Evolutionary conservation across 2,888 invertebrate genomes (phyloP).

Genomic region (Phania funesta): DNA sequence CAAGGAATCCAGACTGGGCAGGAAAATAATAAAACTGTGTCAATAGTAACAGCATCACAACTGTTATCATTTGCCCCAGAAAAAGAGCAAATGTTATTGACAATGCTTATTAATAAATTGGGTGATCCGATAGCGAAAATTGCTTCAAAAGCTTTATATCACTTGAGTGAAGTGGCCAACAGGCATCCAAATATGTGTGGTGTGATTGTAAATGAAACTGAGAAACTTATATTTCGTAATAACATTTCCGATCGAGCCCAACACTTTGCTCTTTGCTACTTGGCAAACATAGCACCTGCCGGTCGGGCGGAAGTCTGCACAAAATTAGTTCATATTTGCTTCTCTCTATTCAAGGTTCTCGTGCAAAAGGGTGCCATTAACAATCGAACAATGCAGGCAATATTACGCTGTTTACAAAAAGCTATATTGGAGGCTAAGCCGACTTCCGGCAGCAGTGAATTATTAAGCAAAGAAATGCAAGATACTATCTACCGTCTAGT

Average conservation of each 20-base stretch:
- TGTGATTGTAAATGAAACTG: constrained; percentile 92
- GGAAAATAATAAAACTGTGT: constrained; percentile 77
- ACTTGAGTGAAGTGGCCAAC: constrained; percentile 89
- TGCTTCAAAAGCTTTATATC: constrained; percentile 92
- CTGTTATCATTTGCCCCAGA: constrained; percentile 78
- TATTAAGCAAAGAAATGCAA: constrained; percentile 79
- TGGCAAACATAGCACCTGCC: constrained; percentile 89
- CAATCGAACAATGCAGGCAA: constrained; percentile 90
- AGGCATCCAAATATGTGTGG: constrained; percentile 96
- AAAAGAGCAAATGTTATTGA: constrained; percentile 83
- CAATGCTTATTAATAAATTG: constrained; percentile 94
- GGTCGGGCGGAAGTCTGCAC: constrained; percentile 90
- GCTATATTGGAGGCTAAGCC: constrained; percentile 81
- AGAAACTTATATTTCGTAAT: constrained; percentile 92
- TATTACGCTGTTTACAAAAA: constrained; percentile 90
- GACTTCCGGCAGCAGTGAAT: constrained; percentile 73
- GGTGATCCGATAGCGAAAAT: constrained; percentile 93
- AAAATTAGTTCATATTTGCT: constrained; percentile 93
- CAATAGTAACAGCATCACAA: constrained; percentile 76
- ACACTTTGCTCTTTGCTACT: constrained; percentile 95
- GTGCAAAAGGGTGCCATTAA: constrained; percentile 91
- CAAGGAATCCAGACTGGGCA: constrained; percentile 78
- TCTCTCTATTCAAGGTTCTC: constrained; percentile 96
- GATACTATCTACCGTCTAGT: constrained; percentile 90
- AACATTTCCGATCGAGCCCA: constrained; percentile 93